Conservation (phyloP, 1,140 invertebrate genomes). For the Drosophila oshimai region DNA sequence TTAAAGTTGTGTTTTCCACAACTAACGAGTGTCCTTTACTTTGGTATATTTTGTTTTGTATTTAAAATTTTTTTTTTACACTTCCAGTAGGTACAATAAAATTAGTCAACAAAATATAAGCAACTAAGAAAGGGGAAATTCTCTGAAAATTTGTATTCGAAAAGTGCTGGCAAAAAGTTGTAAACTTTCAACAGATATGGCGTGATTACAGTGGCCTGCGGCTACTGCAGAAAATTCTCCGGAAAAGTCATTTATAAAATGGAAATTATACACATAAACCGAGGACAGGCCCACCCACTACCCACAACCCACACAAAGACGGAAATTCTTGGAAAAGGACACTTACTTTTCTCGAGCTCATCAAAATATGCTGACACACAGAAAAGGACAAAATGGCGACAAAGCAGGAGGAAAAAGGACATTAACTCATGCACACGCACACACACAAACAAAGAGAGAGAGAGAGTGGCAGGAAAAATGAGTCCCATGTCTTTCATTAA, state of each 20-base stretch:
- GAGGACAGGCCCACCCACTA: slow-evolving; percentile 19
- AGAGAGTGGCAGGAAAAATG: slow-evolving; percentile 66
- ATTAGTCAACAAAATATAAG: background rate
- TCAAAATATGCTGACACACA: slow-evolving; percentile 67
- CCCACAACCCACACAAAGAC: background rate
- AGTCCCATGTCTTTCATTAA: slow-evolving; percentile 83
- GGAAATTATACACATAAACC: slow-evolving; percentile 54
- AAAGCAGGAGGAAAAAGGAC: slow-evolving; percentile 27
- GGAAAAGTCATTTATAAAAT: slow-evolving; percentile 74
- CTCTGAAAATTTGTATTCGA: slow-evolving; percentile 18
- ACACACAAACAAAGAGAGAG: background rate
- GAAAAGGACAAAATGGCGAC: slow-evolving; percentile 62
- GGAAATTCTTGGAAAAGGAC: slow-evolving; percentile 1
- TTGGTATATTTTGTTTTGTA: too few relatives aligned
- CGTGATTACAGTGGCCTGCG: slow-evolving; percentile 72
- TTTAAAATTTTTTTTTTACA: too few relatives aligned
- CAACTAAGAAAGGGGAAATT: background rate
- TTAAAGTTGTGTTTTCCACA: too few relatives aligned
- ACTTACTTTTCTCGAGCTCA: slow-evolving; percentile 66
- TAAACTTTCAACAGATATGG: slow-evolving; percentile 80
- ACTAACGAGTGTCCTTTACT: too few relatives aligned
- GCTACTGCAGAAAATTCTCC: slow-evolving; percentile 19
- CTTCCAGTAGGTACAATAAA: too few relatives aligned
- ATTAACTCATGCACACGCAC: slow-evolving; percentile 37
- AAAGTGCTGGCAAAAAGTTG: slow-evolving; percentile 32